phyloP scores from a whole-genome alignment of 37 sponge, comb jelly and placozoan species.

The Halichondria panicea region DNA sequence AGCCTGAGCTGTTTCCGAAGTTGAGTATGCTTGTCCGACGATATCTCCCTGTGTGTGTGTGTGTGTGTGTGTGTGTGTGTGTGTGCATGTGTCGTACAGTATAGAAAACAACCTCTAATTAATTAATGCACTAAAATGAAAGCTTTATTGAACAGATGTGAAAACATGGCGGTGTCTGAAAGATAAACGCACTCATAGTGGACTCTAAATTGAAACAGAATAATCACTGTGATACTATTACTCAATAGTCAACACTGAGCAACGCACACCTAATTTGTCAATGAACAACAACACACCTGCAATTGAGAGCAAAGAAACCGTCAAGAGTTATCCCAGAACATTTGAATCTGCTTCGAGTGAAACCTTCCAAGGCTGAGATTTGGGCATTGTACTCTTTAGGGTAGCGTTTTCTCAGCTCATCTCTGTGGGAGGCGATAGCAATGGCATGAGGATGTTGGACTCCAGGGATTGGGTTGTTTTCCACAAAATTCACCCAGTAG shows the following conservation, averaged over 20 bases:
- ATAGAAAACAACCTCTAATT: too few relatives aligned
- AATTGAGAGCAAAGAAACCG: conserved; percentile 49
- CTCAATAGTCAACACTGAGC: not conserved
- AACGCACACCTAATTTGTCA: not conserved
- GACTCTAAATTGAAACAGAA: not conserved
- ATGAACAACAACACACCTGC: conserved; percentile 18
- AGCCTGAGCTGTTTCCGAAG: conserved; percentile 9
- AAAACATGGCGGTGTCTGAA: not conserved
- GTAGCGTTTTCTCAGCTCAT: conserved; percentile 12
- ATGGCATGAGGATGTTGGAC: conserved; percentile 30
- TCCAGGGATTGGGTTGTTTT: conserved; percentile 12
- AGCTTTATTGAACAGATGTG: not conserved
- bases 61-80: too few relatives aligned
- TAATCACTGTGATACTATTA: not conserved
- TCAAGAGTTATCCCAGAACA: not conserved
- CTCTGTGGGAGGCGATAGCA: conserved; percentile 40
- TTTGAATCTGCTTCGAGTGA: not conserved
- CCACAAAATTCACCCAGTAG: conserved; percentile 48
- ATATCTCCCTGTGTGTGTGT: too few relatives aligned
- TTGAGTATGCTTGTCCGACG: conserved; percentile 4
- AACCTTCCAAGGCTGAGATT: not conserved
- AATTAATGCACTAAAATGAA: too few relatives aligned
- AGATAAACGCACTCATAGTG: not conserved
- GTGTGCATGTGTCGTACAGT: too few relatives aligned
- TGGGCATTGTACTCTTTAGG: not conserved